A percentile compares a stretch with the other conserved stretches of the same genome.
These are phyloP conservation scores for Sander vitreus DNA, from an alignment of 2,113 vertebrate species.

Conservation along the genomic window DNA sequence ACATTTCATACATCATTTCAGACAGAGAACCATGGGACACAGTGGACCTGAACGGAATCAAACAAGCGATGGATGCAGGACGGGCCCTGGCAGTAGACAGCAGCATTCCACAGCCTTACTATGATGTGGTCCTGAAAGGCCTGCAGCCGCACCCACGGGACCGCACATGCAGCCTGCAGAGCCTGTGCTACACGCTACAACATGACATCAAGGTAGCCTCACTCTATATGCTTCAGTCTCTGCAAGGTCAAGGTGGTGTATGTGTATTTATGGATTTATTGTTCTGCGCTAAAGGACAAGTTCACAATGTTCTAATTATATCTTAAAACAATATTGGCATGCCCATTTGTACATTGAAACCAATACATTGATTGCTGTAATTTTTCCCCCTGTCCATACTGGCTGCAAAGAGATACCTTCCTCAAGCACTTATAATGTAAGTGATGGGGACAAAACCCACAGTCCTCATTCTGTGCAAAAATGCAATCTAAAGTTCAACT, in stretches of 20 bases:
- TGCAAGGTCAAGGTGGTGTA: neutral
- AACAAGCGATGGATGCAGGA: constrained; percentile 73
- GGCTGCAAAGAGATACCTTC: neutral
- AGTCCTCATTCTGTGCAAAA: neutral
- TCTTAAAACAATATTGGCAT: no score
- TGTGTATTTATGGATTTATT: no score
- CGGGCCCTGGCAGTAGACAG: constrained; percentile 65
- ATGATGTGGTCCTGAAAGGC: constrained; percentile 72
- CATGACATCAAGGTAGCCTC: constrained; percentile 64
- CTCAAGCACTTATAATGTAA: neutral
- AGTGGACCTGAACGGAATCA: constrained; percentile 66
- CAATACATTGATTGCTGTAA: neutral
- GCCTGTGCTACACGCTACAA: constrained; percentile 68
- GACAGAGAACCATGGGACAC: constrained; percentile 81
- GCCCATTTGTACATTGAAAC: neutral
- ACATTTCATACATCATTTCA: constrained; percentile 23
- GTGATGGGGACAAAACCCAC: neutral
- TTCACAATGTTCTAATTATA: no score
- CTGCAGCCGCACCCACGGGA: constrained; percentile 66
- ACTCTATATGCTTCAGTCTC: neutral
- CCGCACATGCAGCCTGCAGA: constrained; percentile 73
- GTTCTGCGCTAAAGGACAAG: no score
- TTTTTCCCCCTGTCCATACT: neutral
- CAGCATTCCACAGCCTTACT: constrained; percentile 74
- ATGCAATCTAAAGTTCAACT: no score